Evolutionary conservation across 2,797 vertebrate genomes (phyloP).

Genomic region (Leuciscus waleckii): DNA sequence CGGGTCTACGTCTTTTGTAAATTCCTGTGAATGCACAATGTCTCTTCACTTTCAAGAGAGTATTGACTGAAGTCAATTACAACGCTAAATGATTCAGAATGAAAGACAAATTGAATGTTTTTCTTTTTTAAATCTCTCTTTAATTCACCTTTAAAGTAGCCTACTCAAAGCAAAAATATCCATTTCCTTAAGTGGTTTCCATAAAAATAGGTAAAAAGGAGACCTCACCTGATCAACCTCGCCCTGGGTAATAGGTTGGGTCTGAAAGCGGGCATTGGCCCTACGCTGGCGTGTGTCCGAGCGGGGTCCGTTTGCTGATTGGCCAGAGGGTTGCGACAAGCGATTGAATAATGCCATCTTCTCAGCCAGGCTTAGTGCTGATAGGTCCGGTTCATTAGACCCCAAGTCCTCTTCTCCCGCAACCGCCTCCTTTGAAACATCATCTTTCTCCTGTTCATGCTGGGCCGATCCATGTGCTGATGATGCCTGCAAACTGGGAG

Average conservation of each 20-base stretch:
- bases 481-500: conserved; percentile 85
- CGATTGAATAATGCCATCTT: conserved; percentile 99
- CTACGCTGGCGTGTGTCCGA: conserved; percentile 86
- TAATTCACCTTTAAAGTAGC: background rate
- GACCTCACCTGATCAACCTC: conserved; percentile 90
- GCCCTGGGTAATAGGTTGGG: conserved; percentile 94
- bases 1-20: conserved; percentile 72
- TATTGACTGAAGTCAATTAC: background rate
- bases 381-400: conserved; percentile 88
- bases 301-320: conserved; percentile 66
- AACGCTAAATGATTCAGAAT: background rate
- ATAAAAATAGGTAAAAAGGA: background rate
- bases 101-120: background rate
- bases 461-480: conserved; percentile 80
- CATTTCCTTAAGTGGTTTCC: background rate
- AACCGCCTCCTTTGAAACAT: conserved; percentile 27
- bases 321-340: conserved; percentile 78
- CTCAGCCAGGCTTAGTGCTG: conserved; percentile 88
- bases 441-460: conserved; percentile 73
- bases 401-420: conserved; percentile 65
- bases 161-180: background rate
- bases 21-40: conserved; percentile 65
- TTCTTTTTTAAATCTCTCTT: background rate
- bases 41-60: background rate
- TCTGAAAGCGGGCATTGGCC: conserved; percentile 91